Evolutionary conservation across 2,113 vertebrate genomes (phyloP).

Genomic region (Lipophrys pholis): DNA sequence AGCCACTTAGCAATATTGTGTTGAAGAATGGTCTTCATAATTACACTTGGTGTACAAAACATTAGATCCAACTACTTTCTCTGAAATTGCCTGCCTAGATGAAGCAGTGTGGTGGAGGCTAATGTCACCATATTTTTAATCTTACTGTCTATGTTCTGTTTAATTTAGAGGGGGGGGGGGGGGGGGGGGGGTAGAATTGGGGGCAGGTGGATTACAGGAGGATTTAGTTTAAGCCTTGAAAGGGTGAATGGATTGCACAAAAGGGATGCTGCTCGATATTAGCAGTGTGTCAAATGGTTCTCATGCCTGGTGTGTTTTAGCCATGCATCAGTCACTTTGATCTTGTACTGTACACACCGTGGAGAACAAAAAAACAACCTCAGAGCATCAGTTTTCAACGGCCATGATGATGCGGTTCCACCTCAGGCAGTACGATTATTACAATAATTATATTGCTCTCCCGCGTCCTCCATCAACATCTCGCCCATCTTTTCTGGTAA

Average conservation of each 20-base stretch:
- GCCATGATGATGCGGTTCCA: not conserved
- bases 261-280: constrained; percentile 41
- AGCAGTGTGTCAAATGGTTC: constrained; percentile 24
- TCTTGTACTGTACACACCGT: constrained; percentile 14
- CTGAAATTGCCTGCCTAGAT: constrained; percentile 22
- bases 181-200: constrained; percentile 43
- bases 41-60: constrained; percentile 45
- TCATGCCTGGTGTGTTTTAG: constrained; percentile 14
- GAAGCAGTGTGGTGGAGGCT: constrained; percentile 32
- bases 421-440: not conserved
- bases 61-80: constrained; percentile 39
- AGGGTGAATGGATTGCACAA: constrained; percentile 48
- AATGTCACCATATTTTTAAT: constrained; percentile 19
- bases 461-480: not conserved
- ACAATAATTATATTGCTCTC: constrained; percentile 4
- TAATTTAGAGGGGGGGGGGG: constrained; percentile 42
- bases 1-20: constrained; percentile 54
- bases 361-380: constrained; percentile 1
- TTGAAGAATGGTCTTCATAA: constrained; percentile 40
- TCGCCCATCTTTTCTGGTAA: not conserved
- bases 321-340: constrained; percentile 40
- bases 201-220: constrained; percentile 48
- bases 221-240: constrained; percentile 64
- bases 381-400: not conserved
- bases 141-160: constrained; percentile 39